phyloP scores from a whole-genome alignment of 30 jellyfish, hydroid and myxozoan species.

The Hydractinia symbiolongicarpus region DNA sequence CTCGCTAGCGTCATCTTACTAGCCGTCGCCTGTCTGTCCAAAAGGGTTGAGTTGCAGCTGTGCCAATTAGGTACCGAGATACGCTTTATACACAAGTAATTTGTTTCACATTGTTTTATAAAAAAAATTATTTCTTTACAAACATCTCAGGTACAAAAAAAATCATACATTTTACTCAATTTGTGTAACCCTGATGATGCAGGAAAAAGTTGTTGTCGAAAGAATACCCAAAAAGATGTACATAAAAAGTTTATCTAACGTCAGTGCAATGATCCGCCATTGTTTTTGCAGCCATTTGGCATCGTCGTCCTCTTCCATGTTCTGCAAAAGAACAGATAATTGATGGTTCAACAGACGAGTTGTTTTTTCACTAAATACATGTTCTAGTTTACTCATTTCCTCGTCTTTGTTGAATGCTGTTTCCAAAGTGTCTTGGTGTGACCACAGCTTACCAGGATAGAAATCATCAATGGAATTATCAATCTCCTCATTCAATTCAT shows the following conservation, averaged over 20 bases:
- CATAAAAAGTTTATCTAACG: constrained; percentile 22
- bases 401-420: not conserved
- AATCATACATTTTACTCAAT: not conserved
- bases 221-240: not conserved
- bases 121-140: no score
- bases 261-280: constrained; percentile 25
- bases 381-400: not conserved
- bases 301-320: constrained; percentile 11
- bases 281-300: constrained; percentile 25
- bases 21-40: no score
- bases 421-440: not conserved
- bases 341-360: not conserved
- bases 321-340: not conserved
- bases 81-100: no score
- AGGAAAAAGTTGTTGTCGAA: not conserved
- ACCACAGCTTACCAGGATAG: not conserved
- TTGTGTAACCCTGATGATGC: constrained; percentile 7
- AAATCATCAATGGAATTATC: not conserved
- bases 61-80: no score
- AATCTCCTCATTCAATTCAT: not conserved
- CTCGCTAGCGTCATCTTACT: no score
- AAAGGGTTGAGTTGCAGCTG: no score
- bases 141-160: no score
- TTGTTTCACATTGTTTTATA: no score
- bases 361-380: not conserved